Percentiles rank a stretch among this genome's conserved stretches.
Conservation (phyloP, 2,888 invertebrate genomes). For the Cabera pusaria region DNA sequence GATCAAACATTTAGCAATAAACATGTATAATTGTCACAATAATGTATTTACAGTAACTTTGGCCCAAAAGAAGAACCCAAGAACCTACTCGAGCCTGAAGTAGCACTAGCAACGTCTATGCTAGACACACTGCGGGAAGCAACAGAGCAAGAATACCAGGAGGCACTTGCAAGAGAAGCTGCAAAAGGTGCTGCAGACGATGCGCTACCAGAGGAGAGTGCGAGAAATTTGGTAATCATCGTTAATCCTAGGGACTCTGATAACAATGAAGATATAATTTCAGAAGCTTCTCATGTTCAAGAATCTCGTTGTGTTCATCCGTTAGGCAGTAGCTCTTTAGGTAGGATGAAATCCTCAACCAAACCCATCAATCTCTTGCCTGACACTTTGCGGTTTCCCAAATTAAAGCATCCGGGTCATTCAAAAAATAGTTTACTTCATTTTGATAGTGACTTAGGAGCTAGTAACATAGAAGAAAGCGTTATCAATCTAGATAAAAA, state of each 20-base stretch:
- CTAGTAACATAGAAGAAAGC: constrained; percentile 53
- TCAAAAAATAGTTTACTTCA: constrained; percentile 41
- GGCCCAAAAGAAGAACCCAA: constrained; percentile 52
- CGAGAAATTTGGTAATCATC: constrained; percentile 54
- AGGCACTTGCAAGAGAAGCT: constrained; percentile 67
- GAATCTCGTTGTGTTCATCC: constrained; percentile 51
- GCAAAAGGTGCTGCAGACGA: constrained; percentile 49
- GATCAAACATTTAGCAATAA: no score
- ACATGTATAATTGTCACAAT: no score
- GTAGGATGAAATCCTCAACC: constrained; percentile 25
- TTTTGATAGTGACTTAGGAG: constrained; percentile 49
- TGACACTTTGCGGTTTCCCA: constrained; percentile 40
- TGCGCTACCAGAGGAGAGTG: constrained; percentile 42
- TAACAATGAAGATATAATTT: constrained; percentile 34
- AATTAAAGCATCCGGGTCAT: constrained; percentile 27
- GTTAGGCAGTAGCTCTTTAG: constrained; percentile 30
- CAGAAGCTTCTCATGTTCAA: constrained; percentile 56
- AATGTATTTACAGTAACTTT: constrained; percentile 46
- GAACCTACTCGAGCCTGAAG: constrained; percentile 69
- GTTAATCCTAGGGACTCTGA: constrained; percentile 43
- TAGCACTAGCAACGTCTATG: constrained; percentile 68
- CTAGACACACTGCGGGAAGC: constrained; percentile 65
- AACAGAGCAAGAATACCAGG: constrained; percentile 68
- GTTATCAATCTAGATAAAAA: constrained; percentile 24
- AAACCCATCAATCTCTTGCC: constrained; percentile 37